Evolutionary conservation across 2,113 vertebrate species (phyloP).

Genomic region (Pterophyllum scalare): DNA sequence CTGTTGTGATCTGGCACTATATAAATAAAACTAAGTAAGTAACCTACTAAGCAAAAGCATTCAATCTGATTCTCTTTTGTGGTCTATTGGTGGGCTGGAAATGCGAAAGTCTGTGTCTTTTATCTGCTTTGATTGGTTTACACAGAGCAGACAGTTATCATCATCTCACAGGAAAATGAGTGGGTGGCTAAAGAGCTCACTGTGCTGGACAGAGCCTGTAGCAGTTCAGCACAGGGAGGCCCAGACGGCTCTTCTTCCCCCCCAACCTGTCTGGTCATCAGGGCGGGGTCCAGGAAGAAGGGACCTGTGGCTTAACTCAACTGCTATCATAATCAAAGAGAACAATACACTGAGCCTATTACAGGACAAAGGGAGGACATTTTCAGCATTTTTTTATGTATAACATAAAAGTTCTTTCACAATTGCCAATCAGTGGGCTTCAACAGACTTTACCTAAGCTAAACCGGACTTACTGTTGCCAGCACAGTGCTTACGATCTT

Average conservation of each 20-base stretch:
- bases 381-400: neutral
- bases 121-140: conserved; percentile 46
- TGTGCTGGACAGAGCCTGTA: conserved; percentile 47
- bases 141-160: conserved; percentile 61
- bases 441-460: neutral
- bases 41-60: neutral
- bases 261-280: conserved; percentile 50
- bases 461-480: neutral
- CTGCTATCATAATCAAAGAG: neutral
- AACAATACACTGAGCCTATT: neutral
- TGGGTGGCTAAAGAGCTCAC: conserved; percentile 48
- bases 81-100: conserved; percentile 16
- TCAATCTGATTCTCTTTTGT: conserved; percentile 28
- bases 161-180: conserved; percentile 60
- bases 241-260: conserved; percentile 49
- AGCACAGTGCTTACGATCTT: too few species aligned
- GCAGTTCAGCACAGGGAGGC: conserved; percentile 35
- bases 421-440: neutral
- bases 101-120: conserved; percentile 34
- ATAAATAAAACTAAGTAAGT: neutral
- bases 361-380: neutral
- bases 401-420: neutral
- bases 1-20: neutral
- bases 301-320: conserved; percentile 4
- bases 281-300: conserved; percentile 49